These are phyloP conservation scores for Bembecia ichneumoniformis DNA, from an alignment of 2,888 invertebrate species.

Conservation along the genomic window DNA sequence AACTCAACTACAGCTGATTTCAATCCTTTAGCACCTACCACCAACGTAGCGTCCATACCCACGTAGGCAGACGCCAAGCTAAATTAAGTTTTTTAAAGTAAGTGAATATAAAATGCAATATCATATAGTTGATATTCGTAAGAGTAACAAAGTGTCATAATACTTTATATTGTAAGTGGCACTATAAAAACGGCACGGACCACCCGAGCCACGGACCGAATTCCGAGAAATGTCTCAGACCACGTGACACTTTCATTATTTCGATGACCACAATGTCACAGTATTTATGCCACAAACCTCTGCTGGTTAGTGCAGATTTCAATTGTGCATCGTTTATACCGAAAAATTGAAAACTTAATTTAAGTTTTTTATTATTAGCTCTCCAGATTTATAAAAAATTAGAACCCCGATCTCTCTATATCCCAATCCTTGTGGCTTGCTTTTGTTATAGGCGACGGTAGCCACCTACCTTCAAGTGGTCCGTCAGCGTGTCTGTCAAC, in stretches of 20 bases:
- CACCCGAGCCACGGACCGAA: slow-evolving; percentile 25
- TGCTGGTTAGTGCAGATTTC: background rate
- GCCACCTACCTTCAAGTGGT: no score
- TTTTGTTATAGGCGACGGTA: no score
- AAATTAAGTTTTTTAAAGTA: background rate
- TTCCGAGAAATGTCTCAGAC: slow-evolving; percentile 32
- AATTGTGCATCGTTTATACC: no score
- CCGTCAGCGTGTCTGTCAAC: no score
- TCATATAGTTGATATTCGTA: slow-evolving; percentile 22
- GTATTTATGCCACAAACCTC: background rate
- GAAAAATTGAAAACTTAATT: no score
- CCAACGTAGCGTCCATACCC: background rate
- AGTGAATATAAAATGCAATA: background rate
- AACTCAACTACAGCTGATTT: no score
- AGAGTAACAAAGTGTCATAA: slow-evolving; percentile 28
- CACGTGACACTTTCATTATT: slow-evolving; percentile 27
- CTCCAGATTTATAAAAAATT: no score
- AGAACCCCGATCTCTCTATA: no score
- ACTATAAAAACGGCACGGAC: slow-evolving; percentile 36
- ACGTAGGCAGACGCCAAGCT: background rate
- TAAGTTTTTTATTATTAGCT: no score
- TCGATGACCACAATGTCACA: slow-evolving; percentile 14
- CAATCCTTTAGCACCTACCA: no score
- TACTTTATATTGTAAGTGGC: slow-evolving; percentile 31
- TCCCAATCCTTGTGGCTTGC: no score